phyloP scores from a whole-genome alignment of 2,888 invertebrate genomes.

The Andrena camellia region DNA sequence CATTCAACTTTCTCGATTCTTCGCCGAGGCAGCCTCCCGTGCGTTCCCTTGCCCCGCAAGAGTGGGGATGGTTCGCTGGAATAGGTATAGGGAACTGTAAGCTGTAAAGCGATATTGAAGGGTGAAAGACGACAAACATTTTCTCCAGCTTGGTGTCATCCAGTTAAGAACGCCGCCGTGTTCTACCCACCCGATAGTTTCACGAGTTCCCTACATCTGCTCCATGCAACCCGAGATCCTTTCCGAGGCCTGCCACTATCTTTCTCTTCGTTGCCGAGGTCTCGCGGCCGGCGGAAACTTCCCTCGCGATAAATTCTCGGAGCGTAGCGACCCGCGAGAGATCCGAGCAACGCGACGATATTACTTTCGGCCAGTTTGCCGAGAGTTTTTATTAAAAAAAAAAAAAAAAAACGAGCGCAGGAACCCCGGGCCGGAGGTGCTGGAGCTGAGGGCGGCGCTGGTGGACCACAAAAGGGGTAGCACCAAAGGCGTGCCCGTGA shows the following conservation, averaged over 20 bases:
- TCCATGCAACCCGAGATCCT: not conserved
- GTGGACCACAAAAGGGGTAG: slow-evolving; percentile 90
- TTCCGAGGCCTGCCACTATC: not conserved
- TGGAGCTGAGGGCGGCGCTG: slow-evolving; percentile 89
- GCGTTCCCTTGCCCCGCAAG: too few species aligned
- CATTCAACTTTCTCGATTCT: too few species aligned
- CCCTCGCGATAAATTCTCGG: slow-evolving; percentile 8
- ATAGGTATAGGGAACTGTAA: too few species aligned
- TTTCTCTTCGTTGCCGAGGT: not conserved
- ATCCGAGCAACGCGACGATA: slow-evolving; percentile 6
- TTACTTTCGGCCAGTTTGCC: slow-evolving; percentile 1
- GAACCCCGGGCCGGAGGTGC: slow-evolving; percentile 78
- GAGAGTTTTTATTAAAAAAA: slow-evolving; percentile 36
- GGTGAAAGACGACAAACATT: too few species aligned
- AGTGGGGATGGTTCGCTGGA: too few species aligned
- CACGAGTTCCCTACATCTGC: not conserved
- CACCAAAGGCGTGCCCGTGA: slow-evolving; percentile 89
- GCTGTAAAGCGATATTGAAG: too few species aligned
- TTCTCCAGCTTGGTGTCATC: too few species aligned
- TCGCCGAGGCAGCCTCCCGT: too few species aligned
- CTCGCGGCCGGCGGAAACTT: not conserved
- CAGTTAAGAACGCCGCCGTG: too few species aligned
- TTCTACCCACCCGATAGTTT: too few species aligned
- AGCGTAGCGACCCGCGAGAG: not conserved
- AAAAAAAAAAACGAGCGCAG: slow-evolving; percentile 73